These are phyloP conservation scores for Ceryle rudis DNA, from an alignment of 2,797 vertebrate species.

Conservation along the genomic window DNA sequence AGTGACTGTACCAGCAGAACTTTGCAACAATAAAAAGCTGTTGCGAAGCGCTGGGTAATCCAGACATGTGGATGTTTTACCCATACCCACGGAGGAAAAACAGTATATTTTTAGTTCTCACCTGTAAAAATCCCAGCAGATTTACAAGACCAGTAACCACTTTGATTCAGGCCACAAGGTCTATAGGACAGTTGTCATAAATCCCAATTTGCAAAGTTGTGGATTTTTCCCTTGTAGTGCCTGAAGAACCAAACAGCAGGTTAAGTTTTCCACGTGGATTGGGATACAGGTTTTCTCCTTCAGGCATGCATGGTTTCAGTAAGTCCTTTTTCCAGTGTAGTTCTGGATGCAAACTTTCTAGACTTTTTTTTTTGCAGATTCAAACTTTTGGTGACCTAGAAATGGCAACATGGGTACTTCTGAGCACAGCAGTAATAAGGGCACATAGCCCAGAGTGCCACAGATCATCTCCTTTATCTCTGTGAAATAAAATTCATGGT, in stretches of 20 bases:
- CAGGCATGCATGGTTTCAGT: not conserved
- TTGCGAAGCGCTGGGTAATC: not conserved
- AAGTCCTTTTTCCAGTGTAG: not conserved
- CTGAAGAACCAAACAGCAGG: not conserved
- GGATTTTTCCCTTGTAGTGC: not conserved
- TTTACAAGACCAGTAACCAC: not conserved
- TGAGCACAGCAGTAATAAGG: not conserved
- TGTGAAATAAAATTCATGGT: not conserved
- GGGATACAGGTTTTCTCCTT: not conserved
- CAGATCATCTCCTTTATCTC: not conserved
- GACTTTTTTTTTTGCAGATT: not conserved
- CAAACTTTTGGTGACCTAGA: not conserved
- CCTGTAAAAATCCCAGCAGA: not conserved
- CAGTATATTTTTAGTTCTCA: not conserved
- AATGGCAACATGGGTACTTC: not conserved
- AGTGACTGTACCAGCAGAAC: not conserved
- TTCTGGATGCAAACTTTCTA: not conserved
- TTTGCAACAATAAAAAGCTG: not conserved
- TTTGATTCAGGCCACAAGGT: not conserved
- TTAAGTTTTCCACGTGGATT: not conserved
- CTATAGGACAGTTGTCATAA: not conserved
- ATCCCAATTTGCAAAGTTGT: not conserved
- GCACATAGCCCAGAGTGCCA: not conserved
- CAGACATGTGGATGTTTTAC: fast-evolving
- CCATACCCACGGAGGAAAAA: not conserved